Evolutionary conservation across 2,888 invertebrate genomes (phyloP), one percentile per base, ranked within the genome.

Genomic region (Microplitis manilae): DNA sequence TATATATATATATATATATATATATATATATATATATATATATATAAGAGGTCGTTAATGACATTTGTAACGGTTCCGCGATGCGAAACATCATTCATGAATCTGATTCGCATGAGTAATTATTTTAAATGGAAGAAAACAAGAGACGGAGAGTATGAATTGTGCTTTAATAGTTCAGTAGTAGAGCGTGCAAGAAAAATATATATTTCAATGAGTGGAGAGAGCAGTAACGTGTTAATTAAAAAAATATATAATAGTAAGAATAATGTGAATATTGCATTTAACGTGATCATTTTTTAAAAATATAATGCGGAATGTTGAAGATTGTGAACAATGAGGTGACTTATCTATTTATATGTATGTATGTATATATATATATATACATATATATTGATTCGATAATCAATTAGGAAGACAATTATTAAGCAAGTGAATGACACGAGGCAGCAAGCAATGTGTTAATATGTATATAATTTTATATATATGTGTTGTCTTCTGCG

Each of bases 361-460:
- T 41, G 9, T 41, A 50, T 50, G 2, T 50, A 50, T 50, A 50
- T 39, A 65, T 30, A 41, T 64, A 73, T 73, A 20, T 41, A 73
- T 15, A 41, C 17, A 50, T 50, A 50, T 50, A 50, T 50, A 9
- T 38, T 30, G 38, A 30, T 65, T 9, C 38, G 65, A 30, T 65
- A 65, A 30, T 65, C 30, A 75, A 75, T 68, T 69, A 59, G n/a
- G n/a, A 70, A 75, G 40, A 76, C 71, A 71, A 67, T 72, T 39
- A 76, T 72, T 67, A 76, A 79, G 79, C 79, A 78, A 73, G 75
- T 65, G 67, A 73, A 80, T 81, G 80, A 78, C 80, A 80, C 77
- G 80, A 79, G 79, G 80, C 79, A 78, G 76, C 81, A 80, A 82
- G 80, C 81, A 75, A 69, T 72, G 67, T 70, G 70, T 68, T 40